These are phyloP conservation scores for Channa maculata DNA, from an alignment of 2,113 vertebrate species.

Conservation along the genomic window DNA sequence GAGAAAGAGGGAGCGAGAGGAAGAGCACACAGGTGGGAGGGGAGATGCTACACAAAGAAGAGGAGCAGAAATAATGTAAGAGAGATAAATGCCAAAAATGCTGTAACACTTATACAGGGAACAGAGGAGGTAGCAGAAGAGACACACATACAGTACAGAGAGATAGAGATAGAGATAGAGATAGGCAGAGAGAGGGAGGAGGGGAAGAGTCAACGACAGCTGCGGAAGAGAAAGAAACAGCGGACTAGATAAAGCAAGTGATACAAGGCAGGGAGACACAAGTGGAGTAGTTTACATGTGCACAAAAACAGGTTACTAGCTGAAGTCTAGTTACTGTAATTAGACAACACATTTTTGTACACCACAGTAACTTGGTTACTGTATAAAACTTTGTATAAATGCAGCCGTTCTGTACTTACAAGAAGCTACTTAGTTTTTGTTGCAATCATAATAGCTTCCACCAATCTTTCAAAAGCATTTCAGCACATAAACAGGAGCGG, in stretches of 20 bases:
- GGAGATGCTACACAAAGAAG: constrained; percentile 64
- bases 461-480: background rate
- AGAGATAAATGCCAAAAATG: constrained; percentile 71
- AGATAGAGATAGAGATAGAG: constrained; percentile 36
- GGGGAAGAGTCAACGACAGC: constrained; percentile 20
- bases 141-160: constrained; percentile 18
- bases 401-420: constrained; percentile 9
- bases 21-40: constrained; percentile 61
- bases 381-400: constrained; percentile 2
- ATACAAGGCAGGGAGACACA: constrained; percentile 7
- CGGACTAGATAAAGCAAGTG: constrained; percentile 20
- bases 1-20: constrained; percentile 23
- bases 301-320: constrained; percentile 9
- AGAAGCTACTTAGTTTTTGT: background rate
- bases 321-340: constrained; percentile 9
- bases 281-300: background rate
- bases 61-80: constrained; percentile 61
- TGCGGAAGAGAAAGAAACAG: constrained; percentile 9
- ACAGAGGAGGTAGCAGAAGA: constrained; percentile 47
- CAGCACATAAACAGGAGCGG: background rate
- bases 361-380: background rate
- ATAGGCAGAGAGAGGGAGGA: constrained; percentile 37
- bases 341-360: background rate
- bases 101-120: constrained; percentile 50
- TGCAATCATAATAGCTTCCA: background rate